phyloP scores from a whole-genome alignment of 1,140 invertebrate species.

The Chlorops oryzae region DNA sequence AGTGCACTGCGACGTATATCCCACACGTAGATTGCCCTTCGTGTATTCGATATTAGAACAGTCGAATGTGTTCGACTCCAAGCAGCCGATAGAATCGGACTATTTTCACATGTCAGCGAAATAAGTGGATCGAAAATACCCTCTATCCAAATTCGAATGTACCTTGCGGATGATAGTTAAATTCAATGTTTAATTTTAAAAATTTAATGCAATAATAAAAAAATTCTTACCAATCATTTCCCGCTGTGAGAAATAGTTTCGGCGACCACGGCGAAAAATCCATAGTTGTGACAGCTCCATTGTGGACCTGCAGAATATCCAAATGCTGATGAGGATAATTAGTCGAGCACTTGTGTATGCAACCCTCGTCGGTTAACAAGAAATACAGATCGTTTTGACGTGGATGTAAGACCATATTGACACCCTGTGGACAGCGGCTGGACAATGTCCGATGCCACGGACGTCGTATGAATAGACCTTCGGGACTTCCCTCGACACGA shows the following conservation, averaged over 20 bases:
- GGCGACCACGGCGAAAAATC: constrained; percentile 72
- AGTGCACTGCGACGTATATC: constrained; percentile 62
- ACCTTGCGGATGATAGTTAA: constrained; percentile 30
- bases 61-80: constrained; percentile 80
- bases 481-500: constrained; percentile 57
- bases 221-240: constrained; percentile 74
- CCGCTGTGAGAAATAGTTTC: constrained; percentile 71
- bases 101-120: constrained; percentile 52
- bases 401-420: constrained; percentile 62
- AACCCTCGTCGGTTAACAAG: constrained; percentile 77
- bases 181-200: too few relatives aligned
- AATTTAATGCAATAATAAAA: not conserved
- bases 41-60: constrained; percentile 68
- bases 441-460: constrained; percentile 17
- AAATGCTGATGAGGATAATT: constrained; percentile 61
- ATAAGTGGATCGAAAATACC: constrained; percentile 60
- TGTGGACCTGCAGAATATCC: constrained; percentile 68
- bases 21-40: constrained; percentile 66
- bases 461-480: constrained; percentile 48
- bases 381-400: constrained; percentile 61
- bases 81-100: constrained; percentile 59
- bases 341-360: constrained; percentile 68
- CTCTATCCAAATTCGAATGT: constrained; percentile 68
- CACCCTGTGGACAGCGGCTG: constrained; percentile 52
- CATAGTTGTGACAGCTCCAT: constrained; percentile 70